These are phyloP conservation scores for Idaea aversata DNA, from an alignment of 2,888 invertebrate species.

Conservation along the genomic window DNA sequence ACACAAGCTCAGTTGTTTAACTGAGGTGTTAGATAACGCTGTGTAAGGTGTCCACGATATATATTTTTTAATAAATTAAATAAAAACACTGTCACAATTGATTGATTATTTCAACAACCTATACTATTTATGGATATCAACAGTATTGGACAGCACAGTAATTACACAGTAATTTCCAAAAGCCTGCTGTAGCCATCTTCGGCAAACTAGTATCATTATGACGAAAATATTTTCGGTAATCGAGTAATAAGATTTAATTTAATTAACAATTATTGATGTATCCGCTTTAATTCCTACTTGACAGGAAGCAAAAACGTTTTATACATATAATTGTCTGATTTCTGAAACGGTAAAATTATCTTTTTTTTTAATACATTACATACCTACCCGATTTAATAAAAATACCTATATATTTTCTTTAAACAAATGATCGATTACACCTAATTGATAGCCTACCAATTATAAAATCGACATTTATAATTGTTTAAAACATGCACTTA, in stretches of 20 bases:
- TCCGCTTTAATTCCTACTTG: not conserved
- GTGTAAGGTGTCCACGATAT: too few relatives aligned
- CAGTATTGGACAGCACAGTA: not conserved
- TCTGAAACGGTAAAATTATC: not conserved
- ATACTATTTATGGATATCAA: not conserved
- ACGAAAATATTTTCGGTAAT: not conserved
- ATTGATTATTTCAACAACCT: not conserved
- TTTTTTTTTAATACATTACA: not conserved
- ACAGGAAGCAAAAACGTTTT: not conserved
- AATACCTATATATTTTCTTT: too few relatives aligned
- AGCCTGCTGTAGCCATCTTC: not conserved
- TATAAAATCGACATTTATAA: not conserved
- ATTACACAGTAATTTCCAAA: not conserved
- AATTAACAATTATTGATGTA: not conserved
- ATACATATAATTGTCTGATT: not conserved
- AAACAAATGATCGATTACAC: not conserved
- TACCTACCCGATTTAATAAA: not conserved
- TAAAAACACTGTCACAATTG: not conserved
- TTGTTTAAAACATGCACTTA: not conserved
- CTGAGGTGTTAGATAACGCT: too few relatives aligned
- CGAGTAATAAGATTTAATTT: conserved; percentile 1
- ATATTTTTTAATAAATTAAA: too few relatives aligned
- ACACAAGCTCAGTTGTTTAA: too few relatives aligned
- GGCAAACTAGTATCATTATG: not conserved
- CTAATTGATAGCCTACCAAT: not conserved